Base-by-base conservation (phyloP, 2,797 vertebrate species). In the Macropodus opercularis region DNA sequence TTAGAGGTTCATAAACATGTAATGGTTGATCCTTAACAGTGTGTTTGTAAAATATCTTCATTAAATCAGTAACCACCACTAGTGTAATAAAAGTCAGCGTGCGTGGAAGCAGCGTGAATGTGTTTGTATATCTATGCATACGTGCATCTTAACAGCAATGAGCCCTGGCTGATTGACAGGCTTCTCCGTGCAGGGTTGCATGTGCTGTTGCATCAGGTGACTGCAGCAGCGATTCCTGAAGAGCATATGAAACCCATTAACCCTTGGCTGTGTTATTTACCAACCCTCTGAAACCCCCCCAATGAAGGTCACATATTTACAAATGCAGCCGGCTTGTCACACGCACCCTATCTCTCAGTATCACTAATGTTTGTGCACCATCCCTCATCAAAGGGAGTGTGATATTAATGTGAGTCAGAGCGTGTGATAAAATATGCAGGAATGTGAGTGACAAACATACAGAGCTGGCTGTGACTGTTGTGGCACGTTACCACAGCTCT, bases 171-270 rank as follows among this genome's bases (percentile, higher is more conserved):
- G 80, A 89, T 82, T 87, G 84, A 87, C 87, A 85, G 79, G 32
- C 68, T 66, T 84, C 85, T 87, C 73, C 69, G 85, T 85, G 85
- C 74, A 84, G 59, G 75, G 78, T 77, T 81, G 80, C 79, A 84
- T 86, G 80, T 84, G 81, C 72, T 86, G 77, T 83, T 87, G 78
- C 79, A 80, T 84, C 83, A 78, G 65, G 83, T 87, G 80, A 85
- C 76, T 81, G 66, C 69, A 61, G 72, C 68, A 80, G 72, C 83
- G 80, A 80, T 63, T n/a, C 76, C 81, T 74, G 72, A 85, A 26
- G 63, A 81, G 72, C 82, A 81, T 74, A 78, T 80, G 72, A 86
- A 88, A 88, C 78, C 83, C 82, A 84, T 87, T 86, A 87, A 86
- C 72, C 70, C 74, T 79, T 74, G 54, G 39, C 72, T 69, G 85